Base-by-base conservation (phyloP, 2,888 invertebrate species). In the Cyaniris semiargus region DNA sequence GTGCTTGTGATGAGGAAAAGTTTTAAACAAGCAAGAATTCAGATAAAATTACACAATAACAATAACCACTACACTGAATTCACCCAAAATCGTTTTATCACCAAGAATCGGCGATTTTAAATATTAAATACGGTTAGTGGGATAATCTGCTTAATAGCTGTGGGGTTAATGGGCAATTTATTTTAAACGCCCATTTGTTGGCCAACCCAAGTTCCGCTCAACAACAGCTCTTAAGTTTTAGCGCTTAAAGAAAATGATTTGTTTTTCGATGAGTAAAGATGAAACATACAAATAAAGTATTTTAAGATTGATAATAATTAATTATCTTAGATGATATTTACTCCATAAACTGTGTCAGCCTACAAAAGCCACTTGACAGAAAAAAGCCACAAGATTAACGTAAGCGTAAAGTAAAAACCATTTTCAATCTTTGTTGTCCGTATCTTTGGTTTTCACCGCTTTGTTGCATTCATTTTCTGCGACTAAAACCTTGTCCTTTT, bases 101-200 rank as follows among this genome's bases (percentile, higher is more conserved):
- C 23, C 23, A 60, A 60, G 23, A 58, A 58, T 58, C 60, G 23
- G 23, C 60, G 23, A 66, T 31, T 66, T 66, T 15, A 66, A 31
- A 66, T 66, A 31, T 66, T 60, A 23, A 60, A 23, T 18, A 66
- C 21, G 60, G 66, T 66, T 27, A 66, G 18, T 31, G 66, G 27
- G 66, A 18, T 66, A 66, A 66, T 31, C 66, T 31, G 27, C 27
- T 31, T 66, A 66, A 66, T 31, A 18, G 66, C 15, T 31, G 27
- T 66, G 66, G 66, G 66, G 66, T 66, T 10, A 66, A 66, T 31
- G 31, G 66, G 27, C 27, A 27, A 31, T 66, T 66, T 66, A 66
- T 66, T 27, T 66, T 66, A 66, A 66, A 31, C 66, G 66, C 15
- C 66, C 66, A 66, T 66, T 66, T 31, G 66, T 66, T 66, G 15